A percentile compares a stretch with the other conserved stretches of the same genome.
These are phyloP conservation scores for Isaurus tuberculatus DNA, from an alignment of 92 coral and sea anemone species.

Conservation along the genomic window DNA sequence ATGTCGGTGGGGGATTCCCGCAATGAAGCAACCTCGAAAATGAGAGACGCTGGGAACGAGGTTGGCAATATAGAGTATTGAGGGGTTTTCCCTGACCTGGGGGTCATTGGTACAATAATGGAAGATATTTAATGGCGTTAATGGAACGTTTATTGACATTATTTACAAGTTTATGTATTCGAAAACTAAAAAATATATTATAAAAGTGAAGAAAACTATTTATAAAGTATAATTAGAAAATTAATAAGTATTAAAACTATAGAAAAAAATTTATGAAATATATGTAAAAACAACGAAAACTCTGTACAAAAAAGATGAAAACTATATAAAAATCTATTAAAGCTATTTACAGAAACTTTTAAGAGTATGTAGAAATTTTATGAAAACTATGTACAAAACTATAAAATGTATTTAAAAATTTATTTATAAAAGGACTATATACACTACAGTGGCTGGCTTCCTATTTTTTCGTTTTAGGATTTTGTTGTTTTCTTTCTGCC, in stretches of 20 bases:
- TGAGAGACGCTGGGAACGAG: too few relatives aligned
- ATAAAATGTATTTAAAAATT: not conserved
- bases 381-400: not conserved
- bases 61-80: not conserved
- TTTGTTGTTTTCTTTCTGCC: not conserved
- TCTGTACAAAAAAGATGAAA: not conserved
- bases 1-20: not conserved
- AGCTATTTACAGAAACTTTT: not conserved
- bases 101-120: not conserved
- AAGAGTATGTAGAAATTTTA: not conserved
- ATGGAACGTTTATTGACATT: not conserved
- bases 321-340: not conserved
- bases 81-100: not conserved
- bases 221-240: not conserved
- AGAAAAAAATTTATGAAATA: not conserved
- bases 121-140: not conserved
- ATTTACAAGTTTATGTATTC: not conserved
- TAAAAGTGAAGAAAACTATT: not conserved
- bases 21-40: too few relatives aligned
- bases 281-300: not conserved
- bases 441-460: constrained; percentile 5
- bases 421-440: not conserved
- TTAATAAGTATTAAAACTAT: not conserved
- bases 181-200: not conserved
- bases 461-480: not conserved